phyloP scores from a whole-genome alignment of 92 coral and sea anemone species.

The Diadumene lineata region DNA sequence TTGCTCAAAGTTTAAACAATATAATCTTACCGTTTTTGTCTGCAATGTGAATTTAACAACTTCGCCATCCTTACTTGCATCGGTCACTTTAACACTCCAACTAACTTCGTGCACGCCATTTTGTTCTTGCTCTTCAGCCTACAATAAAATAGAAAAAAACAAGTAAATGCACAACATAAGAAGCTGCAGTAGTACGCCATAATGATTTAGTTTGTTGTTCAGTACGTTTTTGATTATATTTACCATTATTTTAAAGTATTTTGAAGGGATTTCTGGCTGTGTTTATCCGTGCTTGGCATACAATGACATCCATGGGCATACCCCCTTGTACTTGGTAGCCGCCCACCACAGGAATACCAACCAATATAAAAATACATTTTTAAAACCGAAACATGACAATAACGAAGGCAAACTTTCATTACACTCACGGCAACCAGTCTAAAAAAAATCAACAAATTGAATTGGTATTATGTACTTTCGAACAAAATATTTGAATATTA shows the following conservation, averaged over 20 bases:
- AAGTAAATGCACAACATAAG: too few species aligned
- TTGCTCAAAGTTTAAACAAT: background rate
- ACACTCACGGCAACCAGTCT: too few species aligned
- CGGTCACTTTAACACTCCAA: constrained; percentile 68
- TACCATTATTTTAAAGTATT: background rate
- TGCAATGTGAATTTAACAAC: constrained; percentile 80
- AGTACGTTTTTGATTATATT: background rate
- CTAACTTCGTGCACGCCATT: constrained; percentile 21
- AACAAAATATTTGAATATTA: too few species aligned
- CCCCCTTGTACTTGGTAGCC: constrained; percentile 12
- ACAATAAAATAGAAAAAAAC: too few species aligned
- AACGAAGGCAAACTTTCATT: too few species aligned
- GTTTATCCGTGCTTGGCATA: background rate
- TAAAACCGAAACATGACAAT: too few species aligned
- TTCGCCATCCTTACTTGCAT: constrained; percentile 90
- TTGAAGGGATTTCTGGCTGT: background rate
- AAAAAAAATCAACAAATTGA: too few species aligned
- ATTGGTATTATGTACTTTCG: too few species aligned
- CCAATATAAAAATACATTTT: background rate
- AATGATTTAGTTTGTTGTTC: background rate
- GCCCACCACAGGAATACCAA: constrained; percentile 11
- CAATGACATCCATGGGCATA: background rate
- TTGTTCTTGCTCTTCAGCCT: constrained; percentile 39
- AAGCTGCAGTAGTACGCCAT: background rate
- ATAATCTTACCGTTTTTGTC: constrained; percentile 67